Conservation (phyloP, 2,888 invertebrate genomes). For the Drosophila peninsularis region DNA sequence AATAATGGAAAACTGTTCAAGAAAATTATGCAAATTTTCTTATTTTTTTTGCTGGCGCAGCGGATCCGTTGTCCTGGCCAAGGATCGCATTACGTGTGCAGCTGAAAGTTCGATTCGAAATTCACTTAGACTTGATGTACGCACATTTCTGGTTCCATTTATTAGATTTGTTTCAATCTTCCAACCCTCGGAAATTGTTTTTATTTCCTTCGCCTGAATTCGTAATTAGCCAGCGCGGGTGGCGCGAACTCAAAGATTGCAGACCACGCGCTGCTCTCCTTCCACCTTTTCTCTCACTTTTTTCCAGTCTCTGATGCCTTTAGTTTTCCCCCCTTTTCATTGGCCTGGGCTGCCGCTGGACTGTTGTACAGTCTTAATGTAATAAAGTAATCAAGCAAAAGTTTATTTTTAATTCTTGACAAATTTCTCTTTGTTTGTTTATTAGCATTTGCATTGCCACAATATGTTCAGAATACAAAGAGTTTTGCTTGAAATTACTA, state of each 20-base stretch:
- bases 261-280: constrained; percentile 27
- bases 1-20: constrained; percentile 69
- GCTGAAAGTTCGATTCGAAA: constrained; percentile 74
- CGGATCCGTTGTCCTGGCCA: constrained; percentile 48
- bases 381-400: constrained; percentile 19
- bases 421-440: not conserved
- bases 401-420: not conserved
- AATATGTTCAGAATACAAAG: not conserved
- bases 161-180: constrained; percentile 82
- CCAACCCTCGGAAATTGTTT: constrained; percentile 49
- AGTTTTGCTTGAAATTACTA: too few relatives aligned
- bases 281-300: not conserved
- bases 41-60: constrained; percentile 19
- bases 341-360: not conserved
- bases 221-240: constrained; percentile 60
- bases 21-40: constrained; percentile 81
- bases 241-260: constrained; percentile 31
- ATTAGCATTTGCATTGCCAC: not conserved
- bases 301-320: constrained; percentile 4
- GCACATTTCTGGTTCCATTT: constrained; percentile 81
- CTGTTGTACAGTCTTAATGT: constrained; percentile 8
- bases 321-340: not conserved
- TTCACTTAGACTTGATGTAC: constrained; percentile 73
- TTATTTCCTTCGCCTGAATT: constrained; percentile 63
- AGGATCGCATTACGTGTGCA: constrained; percentile 67